Evolutionary conservation across 1,140 invertebrate species (phyloP), one percentile per base, ranked within the genome.

Genomic region (Mamestra configurata): DNA sequence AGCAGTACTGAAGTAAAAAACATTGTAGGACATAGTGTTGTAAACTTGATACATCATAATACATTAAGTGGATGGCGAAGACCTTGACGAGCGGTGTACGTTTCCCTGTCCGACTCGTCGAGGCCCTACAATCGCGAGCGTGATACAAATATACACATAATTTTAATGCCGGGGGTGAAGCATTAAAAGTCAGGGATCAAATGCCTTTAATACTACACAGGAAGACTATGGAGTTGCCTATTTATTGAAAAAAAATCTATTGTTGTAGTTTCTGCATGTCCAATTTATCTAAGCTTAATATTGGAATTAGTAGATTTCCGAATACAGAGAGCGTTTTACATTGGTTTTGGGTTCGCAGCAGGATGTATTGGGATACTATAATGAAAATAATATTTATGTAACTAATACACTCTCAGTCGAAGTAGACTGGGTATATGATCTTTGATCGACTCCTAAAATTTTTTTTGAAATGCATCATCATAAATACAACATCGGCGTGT

Each of bases 141-240:
- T 93, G 92, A 94, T 94, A 94, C 91, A 94, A 93, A 94, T 93
- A 94, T 93, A 94, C 91, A 94, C 91, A 94, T 94, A 94, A 94
- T 94, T 94, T 94, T 94, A 94, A 93, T 94, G 89, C 92, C 92
- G 90, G 88, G 90, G 92, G 93, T 93, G 93, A 94, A 94, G 93
- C 93, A 94, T 94, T 94, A 94, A 94, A 94, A 94, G 93, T 94
- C 92, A 93, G 92, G 93, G 92, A 94, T 94, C 93, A 94, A 94
- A 94, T 94, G 88, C 92, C 92, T 92, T 89, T 93, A 94, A 94
- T 94, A 89, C 93, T 83, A 77, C 86, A 85, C 79, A 76, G 31
- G 80, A 79, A 88, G 89, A 81, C 82, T 70, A 59, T 93, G 77
- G 93, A 94, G 92, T 86, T 53, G 86, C 49, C 68, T 70, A 40